Percentiles rank a stretch among this genome's conserved stretches.
These are phyloP conservation scores for Choreutis nemorana DNA, from an alignment of 2,888 invertebrate species.

Conservation along the genomic window DNA sequence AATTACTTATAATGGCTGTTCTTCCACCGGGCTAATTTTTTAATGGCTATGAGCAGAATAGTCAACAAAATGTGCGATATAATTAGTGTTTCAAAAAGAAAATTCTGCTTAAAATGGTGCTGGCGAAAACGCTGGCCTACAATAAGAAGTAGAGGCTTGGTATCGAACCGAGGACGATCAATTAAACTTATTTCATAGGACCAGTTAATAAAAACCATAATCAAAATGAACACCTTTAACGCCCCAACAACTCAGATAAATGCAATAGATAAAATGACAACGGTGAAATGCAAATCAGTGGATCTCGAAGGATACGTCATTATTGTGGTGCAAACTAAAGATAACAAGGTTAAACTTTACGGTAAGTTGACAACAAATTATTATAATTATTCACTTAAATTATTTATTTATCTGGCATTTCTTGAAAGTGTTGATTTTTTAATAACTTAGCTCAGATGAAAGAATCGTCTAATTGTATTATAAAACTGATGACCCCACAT, in stretches of 20 bases:
- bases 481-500: too few species aligned
- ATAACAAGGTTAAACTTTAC: conserved; percentile 93
- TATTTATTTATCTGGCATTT: too few species aligned
- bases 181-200: conserved; percentile 13
- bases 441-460: too few species aligned
- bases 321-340: conserved; percentile 92
- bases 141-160: conserved; percentile 2
- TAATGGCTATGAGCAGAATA: conserved; percentile 31
- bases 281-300: conserved; percentile 69
- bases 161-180: conserved; percentile 1
- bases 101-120: conserved; percentile 53
- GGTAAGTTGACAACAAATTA: conserved; percentile 70
- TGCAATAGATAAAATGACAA: conserved; percentile 55
- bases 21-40: conserved; percentile 36
- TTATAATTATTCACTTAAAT: too few species aligned
- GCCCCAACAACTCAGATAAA: conserved; percentile 58
- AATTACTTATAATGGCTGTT: conserved; percentile 34
- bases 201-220: conserved; percentile 12
- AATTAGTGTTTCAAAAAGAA: conserved; percentile 33
- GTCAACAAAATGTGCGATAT: conserved; percentile 35
- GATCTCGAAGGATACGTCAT: conserved; percentile 96
- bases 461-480: too few species aligned
- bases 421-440: too few species aligned
- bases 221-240: conserved; percentile 57
- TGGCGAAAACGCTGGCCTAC: conserved; percentile 53